Conservation (phyloP, 2,113 vertebrate genomes). For the Heptranchias perlo region DNA sequence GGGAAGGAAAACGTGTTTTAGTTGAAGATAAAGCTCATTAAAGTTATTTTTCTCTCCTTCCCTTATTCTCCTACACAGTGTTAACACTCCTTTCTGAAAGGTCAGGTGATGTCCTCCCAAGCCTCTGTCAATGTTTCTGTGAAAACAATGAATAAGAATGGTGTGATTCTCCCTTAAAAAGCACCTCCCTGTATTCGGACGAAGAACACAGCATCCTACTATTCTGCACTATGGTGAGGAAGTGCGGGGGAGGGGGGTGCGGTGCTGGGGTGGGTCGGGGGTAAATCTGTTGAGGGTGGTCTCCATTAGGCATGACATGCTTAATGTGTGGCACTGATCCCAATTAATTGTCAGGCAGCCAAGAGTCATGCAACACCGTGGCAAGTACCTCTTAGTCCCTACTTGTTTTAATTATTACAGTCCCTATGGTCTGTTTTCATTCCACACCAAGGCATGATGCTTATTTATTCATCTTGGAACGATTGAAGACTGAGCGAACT, state of each 20-base stretch:
- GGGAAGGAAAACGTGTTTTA: neutral
- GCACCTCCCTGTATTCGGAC: neutral
- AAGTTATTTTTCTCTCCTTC: neutral
- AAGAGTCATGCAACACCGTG: neutral
- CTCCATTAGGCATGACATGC: no score
- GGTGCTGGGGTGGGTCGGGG: no score
- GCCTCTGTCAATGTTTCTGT: neutral
- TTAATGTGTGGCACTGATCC: no score
- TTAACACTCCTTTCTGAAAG: neutral
- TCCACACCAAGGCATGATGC: neutral
- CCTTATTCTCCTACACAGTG: no score
- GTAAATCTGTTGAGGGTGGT: neutral
- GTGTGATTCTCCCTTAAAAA: neutral
- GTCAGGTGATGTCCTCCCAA: neutral
- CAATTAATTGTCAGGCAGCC: neutral
- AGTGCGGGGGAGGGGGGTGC: neutral
- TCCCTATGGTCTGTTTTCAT: neutral
- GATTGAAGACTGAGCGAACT: neutral
- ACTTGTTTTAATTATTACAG: neutral
- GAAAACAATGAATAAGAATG: neutral
- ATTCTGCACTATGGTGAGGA: neutral
- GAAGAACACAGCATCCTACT: neutral
- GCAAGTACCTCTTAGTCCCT: neutral
- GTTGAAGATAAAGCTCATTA: neutral
- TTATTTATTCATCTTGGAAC: neutral